Evolutionary conservation across 2,888 invertebrate species (phyloP), one percentile per base, ranked within the genome.

Genomic region (Barypeithes pellucidus): DNA sequence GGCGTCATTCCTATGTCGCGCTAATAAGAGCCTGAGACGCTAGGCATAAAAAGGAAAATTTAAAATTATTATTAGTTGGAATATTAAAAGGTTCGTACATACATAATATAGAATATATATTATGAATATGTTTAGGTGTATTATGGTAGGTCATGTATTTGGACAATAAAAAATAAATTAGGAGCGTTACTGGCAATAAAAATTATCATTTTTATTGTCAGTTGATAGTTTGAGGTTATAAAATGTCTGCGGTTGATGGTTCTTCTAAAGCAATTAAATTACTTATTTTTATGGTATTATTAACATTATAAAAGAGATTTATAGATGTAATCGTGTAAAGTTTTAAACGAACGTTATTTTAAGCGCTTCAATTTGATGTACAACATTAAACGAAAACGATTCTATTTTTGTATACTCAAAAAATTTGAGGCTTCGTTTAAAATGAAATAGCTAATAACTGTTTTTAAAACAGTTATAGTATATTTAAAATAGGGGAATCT

Each of bases 141-240:
- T 62, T 62, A 62, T 29, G 62, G 62, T 47, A 62, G 62, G 62
- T 62, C 62, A 47, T 29, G 43, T 16, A 41, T 14, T 12, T 24
- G 24, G 45, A 59, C 59, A 41, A 62, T 62, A 62, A 62, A 62
- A 29, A 47, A 14, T 62, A 2, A 62, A 62, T 72, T 78, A 69
- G 63, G 76, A 77, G 79, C n/a, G 24, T 22, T 52, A 52, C 22
- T 22, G 24, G 50, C n/a, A 22, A 52, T 52, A 52, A 52, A 52
- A 24, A 52, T 52, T 52, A 22, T 52, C 22, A 52, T 52, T 52
- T 47, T 52, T 52, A 52, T 52, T 52, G 50, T 52, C n/a, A 11
- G 24, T 52, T 52, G 50, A 24, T 52, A 18, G 50, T 22, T 4
- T 4, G 22, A 24, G 18, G 50, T n/a, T 52, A 24, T 52, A 24